Base-by-base conservation (phyloP, 2,113 vertebrate genomes). In the Stercorarius parasiticus region DNA sequence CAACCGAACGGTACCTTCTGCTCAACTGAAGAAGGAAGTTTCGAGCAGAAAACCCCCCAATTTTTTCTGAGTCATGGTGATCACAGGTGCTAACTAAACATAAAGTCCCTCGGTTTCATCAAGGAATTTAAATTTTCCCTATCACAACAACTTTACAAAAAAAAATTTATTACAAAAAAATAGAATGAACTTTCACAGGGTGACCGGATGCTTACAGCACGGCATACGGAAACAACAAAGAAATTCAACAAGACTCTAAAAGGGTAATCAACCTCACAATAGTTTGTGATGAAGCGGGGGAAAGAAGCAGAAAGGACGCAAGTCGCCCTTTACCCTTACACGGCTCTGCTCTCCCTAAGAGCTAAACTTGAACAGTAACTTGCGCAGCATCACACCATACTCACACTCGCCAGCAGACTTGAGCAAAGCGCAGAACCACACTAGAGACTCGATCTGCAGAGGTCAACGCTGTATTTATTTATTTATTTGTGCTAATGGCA, bases 391-490 rank as follows among this genome's bases (percentile, higher is more conserved):
- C 36, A n/a, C 42, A 21, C 32, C 64, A 18, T 13, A 34, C 22
- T 42, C 59, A 27, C 13, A 5, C 38, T 32, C 62, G 21, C 59
- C 27, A 65, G 30, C 21, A 65, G 29, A 64, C 26, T 25, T 38
- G 9, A 53, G 70, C 20, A 21, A 71, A 86, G 25, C 5, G 64
- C n/a, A 55, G 34, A 82, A 25, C 59, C n/a, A 47, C 25, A 40
- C 27, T 15, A 43, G 27, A 82, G 74, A 55, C 23, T 12, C 15
- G 19, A 65, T 40, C 43, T 49, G 49, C 49, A 65, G 43, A 72
- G 58, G 53, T 73, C 29, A 61, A 27, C 11, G 1, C 21, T 11
- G 18, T 2, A 23, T 32, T n/a, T 26, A 18, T 0, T 34, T 10
- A 25, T 47, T 32, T 32, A 56, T 40, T 64, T 58, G 25, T 49